Conservation (phyloP, 2,797 vertebrate species). For the Schizopygopsis pylzovi region DNA sequence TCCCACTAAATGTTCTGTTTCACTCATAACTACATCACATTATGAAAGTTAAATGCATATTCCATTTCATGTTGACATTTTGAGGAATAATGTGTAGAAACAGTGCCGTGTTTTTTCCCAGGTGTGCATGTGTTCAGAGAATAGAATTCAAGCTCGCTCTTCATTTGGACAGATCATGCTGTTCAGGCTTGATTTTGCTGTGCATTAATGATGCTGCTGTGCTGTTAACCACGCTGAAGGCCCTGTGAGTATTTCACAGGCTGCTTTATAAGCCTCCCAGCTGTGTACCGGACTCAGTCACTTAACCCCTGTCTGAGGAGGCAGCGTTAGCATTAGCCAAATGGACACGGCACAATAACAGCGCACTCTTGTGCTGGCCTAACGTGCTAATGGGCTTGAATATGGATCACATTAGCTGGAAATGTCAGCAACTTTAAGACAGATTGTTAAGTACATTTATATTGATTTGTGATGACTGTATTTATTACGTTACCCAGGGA, state of each 20-base stretch:
- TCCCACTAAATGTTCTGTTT: neutral
- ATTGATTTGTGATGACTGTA: constrained; percentile 62
- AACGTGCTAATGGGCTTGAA: constrained; percentile 61
- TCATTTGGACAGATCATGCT: constrained; percentile 25
- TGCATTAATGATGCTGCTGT: neutral
- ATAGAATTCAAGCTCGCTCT: neutral
- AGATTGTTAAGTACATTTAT: constrained; percentile 58
- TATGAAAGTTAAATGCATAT: neutral
- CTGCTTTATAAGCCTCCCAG: constrained; percentile 47
- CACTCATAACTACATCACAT: neutral
- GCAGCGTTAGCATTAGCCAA: constrained; percentile 56
- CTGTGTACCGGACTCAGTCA: constrained; percentile 39
- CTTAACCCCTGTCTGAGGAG: constrained; percentile 49
- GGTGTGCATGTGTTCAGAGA: neutral
- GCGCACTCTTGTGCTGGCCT: constrained; percentile 36
- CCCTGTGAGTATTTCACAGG: constrained; percentile 37
- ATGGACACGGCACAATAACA: constrained; percentile 52
- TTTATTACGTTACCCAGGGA: constrained; percentile 56
- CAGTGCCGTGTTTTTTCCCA: too few species aligned
- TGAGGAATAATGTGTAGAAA: neutral
- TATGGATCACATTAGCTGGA: constrained; percentile 60
- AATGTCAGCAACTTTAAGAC: constrained; percentile 61
- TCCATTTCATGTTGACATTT: neutral
- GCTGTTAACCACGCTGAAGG: constrained; percentile 14
- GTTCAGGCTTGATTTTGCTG: constrained; percentile 33